Conservation (phyloP, 35 echinoderm and acorn worm genomes). For the Ophiothrix spiculata region DNA sequence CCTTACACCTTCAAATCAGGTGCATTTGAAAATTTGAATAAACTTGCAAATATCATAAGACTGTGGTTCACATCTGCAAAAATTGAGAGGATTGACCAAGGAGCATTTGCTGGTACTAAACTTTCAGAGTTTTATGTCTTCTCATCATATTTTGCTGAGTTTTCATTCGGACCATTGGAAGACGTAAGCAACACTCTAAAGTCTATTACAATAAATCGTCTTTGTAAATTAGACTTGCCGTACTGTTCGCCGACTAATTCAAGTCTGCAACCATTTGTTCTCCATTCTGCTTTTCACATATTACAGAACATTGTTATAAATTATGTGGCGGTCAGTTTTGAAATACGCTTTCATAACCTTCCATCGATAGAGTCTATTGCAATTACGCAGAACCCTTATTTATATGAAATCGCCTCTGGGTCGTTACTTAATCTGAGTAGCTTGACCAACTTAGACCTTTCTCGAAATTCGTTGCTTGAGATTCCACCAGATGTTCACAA, state of each 20-base stretch:
- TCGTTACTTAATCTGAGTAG: neutral
- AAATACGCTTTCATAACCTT: neutral
- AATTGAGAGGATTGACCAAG: too few species aligned
- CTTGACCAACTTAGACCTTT: neutral
- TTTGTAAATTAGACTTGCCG: neutral
- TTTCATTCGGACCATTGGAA: neutral
- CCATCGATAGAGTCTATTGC: neutral
- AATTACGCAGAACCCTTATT: neutral
- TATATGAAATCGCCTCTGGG: neutral
- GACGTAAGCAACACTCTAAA: neutral
- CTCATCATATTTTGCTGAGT: neutral
- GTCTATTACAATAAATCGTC: neutral
- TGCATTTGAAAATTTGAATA: too few species aligned
- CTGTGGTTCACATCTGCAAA: too few species aligned
- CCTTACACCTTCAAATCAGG: too few species aligned
- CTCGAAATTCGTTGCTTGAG: neutral
- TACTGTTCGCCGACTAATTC: neutral
- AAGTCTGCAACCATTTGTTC: too few species aligned
- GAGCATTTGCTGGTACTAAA: neutral
- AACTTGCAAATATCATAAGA: too few species aligned
- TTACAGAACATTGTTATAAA: neutral
- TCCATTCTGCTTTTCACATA: neutral
- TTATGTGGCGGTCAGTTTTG: neutral
- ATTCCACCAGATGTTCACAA: neutral
- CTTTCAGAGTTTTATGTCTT: neutral